Evolutionary conservation across 64 coral and sea anemone genomes (phyloP), one percentile per base, ranked within the genome.

Genomic region (Stichodactyla mertensii): DNA sequence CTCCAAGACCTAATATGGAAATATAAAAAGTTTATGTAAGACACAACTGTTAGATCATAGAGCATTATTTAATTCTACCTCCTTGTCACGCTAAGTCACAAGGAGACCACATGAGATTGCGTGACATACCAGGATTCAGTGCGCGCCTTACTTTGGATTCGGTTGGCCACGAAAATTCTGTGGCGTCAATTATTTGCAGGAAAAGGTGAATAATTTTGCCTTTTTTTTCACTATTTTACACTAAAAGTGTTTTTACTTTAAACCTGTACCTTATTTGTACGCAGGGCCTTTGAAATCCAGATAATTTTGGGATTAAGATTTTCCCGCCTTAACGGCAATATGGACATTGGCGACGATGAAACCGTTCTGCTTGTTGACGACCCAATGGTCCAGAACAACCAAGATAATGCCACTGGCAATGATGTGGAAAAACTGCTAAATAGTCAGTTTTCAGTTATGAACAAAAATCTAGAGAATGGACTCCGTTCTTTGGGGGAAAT

Each of bases 1-100:
- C 95, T 51, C 95, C 95, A 87, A 98, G 87, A 74, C 95, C 95
- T 98, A 45, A 45, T 45, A 45, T 45, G 3, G 36, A 45, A 45
- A 45, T 2, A 45, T 4, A 45, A 45, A 45, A 45, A 45, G 3
- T 45, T 45, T 45, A 45, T 45, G 36, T 45, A 45, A 45, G 36
- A 45, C 36, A 45, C 36, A 45, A 45, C 36, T 45, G 36, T 45
- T 45, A 45, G 36, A 45, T 45, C 36, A 45, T 45, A 45, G 36
- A 45, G 36, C 36, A 45, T 45, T 45, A 45, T 45, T 45, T 77
- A 22, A 64, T 64, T 64, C 61, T 64, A 64, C 61, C 61, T 64
- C 61, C 61, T 64, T 64, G 61, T 64, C 61, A 64, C 61, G 19
- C 15, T 5, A 18, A 64, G 61, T 64, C 61, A 64, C 61, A 64